These are phyloP conservation scores for Cheilosia soror DNA, from an alignment of 2,888 invertebrate species.

Conservation along the genomic window DNA sequence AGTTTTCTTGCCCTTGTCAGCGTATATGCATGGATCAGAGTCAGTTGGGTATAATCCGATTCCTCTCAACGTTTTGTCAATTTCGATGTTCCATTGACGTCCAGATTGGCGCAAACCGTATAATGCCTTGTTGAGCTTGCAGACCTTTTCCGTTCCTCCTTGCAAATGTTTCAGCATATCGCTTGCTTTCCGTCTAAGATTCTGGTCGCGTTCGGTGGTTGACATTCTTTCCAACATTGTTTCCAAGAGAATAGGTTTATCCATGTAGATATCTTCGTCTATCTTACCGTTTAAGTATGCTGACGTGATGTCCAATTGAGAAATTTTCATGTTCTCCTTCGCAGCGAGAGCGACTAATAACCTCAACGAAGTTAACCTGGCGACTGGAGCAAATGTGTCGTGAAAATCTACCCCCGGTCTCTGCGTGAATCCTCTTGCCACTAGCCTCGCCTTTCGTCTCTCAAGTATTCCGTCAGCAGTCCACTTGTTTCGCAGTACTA, in stretches of 20 bases:
- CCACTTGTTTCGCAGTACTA: conserved; percentile 77
- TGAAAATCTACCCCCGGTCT: conserved; percentile 78
- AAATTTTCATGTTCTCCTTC: conserved; percentile 62
- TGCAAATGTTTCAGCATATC: conserved; percentile 22
- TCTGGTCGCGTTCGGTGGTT: conserved; percentile 1
- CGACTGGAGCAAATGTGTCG: conserved; percentile 77
- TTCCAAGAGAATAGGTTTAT: conserved; percentile 56
- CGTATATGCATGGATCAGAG: conserved; percentile 71
- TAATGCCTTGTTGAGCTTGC: conserved; percentile 68
- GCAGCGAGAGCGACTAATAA: conserved; percentile 73
- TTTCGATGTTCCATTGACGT: conserved; percentile 71
- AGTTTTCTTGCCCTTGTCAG: conserved; percentile 36
- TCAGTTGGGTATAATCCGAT: conserved; percentile 61
- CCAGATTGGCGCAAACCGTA: conserved; percentile 75
- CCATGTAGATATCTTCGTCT: conserved; percentile 74
- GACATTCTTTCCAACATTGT: conserved; percentile 45
- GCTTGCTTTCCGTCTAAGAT: conserved; percentile 13
- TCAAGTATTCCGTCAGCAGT: conserved; percentile 75
- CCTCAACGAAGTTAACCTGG: conserved; percentile 75
- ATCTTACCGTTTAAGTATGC: conserved; percentile 75
- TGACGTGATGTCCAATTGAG: conserved; percentile 75
- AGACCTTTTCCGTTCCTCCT: conserved; percentile 59
- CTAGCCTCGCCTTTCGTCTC: conserved; percentile 77
- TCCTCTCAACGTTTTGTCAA: conserved; percentile 70
- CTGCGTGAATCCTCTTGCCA: conserved; percentile 77